Evolutionary conservation across 2,888 invertebrate genomes (phyloP), one percentile per base, ranked within the genome.

Genomic region (Orchestes rusci): DNA sequence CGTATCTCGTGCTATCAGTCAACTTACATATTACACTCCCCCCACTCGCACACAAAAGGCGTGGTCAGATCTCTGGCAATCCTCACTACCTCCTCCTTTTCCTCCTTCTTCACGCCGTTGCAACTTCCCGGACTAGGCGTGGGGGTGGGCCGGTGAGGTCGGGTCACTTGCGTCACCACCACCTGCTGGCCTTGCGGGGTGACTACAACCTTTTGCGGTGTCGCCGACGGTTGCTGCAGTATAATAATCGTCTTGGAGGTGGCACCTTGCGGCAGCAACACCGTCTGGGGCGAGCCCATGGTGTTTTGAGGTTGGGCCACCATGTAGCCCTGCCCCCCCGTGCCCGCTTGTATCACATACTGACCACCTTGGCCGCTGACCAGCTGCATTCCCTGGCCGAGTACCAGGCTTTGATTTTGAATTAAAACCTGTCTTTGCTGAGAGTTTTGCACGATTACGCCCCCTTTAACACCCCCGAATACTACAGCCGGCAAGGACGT

Each of bases 31-130:
- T 75, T 80, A 68, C 96, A 96, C 16, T 90, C 90, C 43, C 84
- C 79, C 96, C 96, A 96, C 66, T 95, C 95, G 66, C 96, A 96
- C 40, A 93, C 74, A 70, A 75, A 84, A 0, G 81, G 73, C 53
- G 75, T 64, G 13, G 62, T 61, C 37, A 67, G 52, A 54, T 69
- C 69, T 34, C 67, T 56, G 10, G 64, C 52, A 36, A 64, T 57
- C 71, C 55, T 74, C 68, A 59, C 53, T 48, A 57, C 62, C 12
- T 51, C 45, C 23, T 35, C 46, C 16, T 57, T 53, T 15, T 61
- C 62, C 8, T 54, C 53, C 18, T 59, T 59, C 13, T 54, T 53
- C 15, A 53, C 48, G 4, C 53, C 57, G 43, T 56, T 54, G 17
- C 54, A 44, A n/a, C 19, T 56, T 41, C 13, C 54, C 37, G 2